Conservation (phyloP, 2,113 vertebrate species). For the Copsychus sechellarum region DNA sequence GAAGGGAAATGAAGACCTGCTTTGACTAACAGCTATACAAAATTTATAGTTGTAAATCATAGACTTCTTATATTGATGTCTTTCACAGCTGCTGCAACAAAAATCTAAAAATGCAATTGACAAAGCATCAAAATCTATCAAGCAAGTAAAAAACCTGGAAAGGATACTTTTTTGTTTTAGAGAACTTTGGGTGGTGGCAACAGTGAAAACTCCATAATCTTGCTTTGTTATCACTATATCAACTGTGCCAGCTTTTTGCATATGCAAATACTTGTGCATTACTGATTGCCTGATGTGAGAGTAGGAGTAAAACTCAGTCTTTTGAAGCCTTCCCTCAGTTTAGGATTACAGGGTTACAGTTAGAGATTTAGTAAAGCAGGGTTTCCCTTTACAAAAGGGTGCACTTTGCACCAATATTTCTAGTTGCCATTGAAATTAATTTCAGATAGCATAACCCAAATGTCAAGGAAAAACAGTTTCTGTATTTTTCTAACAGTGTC, state of each 20-base stretch:
- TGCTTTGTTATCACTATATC: not conserved
- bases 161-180: not conserved
- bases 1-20: not conserved
- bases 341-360: not conserved
- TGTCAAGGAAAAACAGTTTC: not conserved
- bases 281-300: not conserved
- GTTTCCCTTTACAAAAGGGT: not conserved
- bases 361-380: not conserved
- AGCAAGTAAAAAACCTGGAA: not conserved
- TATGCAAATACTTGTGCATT: not conserved
- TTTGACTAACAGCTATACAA: not conserved
- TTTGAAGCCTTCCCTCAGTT: not conserved
- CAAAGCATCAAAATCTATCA: not conserved
- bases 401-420: not conserved
- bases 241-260: not conserved
- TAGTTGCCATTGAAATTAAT: not conserved
- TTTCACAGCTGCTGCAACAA: not conserved
- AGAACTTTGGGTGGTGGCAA: not conserved
- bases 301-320: not conserved
- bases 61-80: not conserved
- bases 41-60: not conserved
- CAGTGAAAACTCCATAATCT: not conserved
- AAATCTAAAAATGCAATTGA: not conserved
- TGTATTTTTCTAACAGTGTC: not conserved
- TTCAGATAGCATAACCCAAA: not conserved